Conservation (phyloP, 2,113 vertebrate genomes). For the Aspidoscelis tigris region DNA sequence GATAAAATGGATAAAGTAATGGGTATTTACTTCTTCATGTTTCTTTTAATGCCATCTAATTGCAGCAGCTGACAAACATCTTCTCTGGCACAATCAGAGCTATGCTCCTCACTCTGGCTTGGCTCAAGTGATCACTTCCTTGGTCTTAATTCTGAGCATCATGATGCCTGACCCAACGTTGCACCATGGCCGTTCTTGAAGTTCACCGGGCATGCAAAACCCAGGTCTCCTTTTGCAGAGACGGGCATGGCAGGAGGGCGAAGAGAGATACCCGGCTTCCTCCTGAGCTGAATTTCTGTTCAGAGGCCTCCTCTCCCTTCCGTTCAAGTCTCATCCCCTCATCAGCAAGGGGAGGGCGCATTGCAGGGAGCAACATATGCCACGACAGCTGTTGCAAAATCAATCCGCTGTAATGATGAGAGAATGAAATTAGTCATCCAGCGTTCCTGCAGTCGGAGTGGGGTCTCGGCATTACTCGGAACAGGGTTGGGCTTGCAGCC, state of each 20-base stretch:
- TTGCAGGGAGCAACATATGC: constrained; percentile 48
- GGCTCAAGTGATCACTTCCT: not conserved
- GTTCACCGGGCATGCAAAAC: not conserved
- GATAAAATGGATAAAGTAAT: constrained; percentile 58
- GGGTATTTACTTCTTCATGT: constrained; percentile 62
- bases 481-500: fast-evolving
- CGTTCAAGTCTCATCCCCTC: constrained; percentile 12
- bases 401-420: constrained; percentile 38
- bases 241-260: not conserved
- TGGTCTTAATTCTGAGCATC: not conserved
- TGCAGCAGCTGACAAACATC: constrained; percentile 39
- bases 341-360: constrained; percentile 27
- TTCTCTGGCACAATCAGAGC: not conserved
- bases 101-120: not conserved
- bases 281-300: not conserved
- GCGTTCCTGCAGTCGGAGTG: not conserved
- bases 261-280: not conserved
- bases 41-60: constrained; percentile 61
- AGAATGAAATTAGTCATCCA: constrained; percentile 38
- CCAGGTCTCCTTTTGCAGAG: not conserved
- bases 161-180: not conserved
- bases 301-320: not conserved
- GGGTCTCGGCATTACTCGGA: not conserved
- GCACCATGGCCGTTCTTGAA: not conserved
- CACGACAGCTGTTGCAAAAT: constrained; percentile 59